Evolutionary conservation across 2,888 invertebrate genomes (phyloP).

Genomic region (Brassicogethes aeneus): DNA sequence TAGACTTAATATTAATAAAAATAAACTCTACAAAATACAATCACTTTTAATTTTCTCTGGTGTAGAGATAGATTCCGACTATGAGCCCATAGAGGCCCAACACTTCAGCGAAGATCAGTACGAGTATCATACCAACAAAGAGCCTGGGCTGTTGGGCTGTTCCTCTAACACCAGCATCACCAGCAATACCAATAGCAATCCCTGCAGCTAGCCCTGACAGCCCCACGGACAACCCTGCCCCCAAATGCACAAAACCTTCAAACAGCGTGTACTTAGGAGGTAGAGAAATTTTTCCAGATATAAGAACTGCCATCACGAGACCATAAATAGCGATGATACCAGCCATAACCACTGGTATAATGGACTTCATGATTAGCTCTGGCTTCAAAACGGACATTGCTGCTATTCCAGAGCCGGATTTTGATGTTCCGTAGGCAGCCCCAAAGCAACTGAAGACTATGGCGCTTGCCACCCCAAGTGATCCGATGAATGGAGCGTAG

Average conservation of each 20-base stretch:
- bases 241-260: constrained; percentile 96
- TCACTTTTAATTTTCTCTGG: no score
- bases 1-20: no score
- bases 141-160: constrained; percentile 99
- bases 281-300: constrained; percentile 73
- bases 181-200: constrained; percentile 99
- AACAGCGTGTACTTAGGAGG: constrained; percentile 55
- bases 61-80: constrained; percentile 98
- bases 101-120: constrained; percentile 99
- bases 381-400: constrained; percentile 99
- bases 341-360: constrained; percentile 99
- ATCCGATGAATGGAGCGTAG: no score
- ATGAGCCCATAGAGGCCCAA: constrained; percentile 99
- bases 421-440: constrained; percentile 99
- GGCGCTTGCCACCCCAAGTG: no score
- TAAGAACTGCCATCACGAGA: constrained; percentile 96
- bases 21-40: no score
- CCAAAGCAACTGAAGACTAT: no score
- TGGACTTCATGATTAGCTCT: constrained; percentile 99
- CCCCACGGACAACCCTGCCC: constrained; percentile 94
- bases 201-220: constrained; percentile 97
- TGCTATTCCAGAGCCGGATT: constrained; percentile 99
- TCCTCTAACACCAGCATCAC: constrained; percentile 98
- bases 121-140: constrained; percentile 99
- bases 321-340: constrained; percentile 99